A percentile compares a stretch with the other conserved stretches of the same genome.
Conservation (phyloP, 2,113 vertebrate genomes). For the Elanus axillaris region DNA sequence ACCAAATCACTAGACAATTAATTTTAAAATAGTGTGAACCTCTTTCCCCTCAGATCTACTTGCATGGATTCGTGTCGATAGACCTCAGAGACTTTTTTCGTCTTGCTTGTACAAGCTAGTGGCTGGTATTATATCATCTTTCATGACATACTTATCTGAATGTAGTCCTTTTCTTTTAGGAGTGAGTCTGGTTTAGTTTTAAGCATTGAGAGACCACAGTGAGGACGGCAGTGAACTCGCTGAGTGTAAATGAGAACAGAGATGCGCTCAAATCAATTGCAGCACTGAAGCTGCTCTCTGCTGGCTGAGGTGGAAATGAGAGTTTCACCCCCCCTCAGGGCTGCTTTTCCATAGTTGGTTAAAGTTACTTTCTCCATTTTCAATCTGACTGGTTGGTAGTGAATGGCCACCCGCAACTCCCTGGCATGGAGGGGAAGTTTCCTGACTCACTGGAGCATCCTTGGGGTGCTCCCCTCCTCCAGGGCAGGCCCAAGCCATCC, state of each 20-base stretch:
- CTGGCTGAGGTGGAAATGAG: not conserved
- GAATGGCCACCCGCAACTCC: not conserved
- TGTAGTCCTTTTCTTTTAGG: not conserved
- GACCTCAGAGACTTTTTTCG: not conserved
- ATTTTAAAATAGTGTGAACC: not conserved
- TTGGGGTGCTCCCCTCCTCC: not conserved
- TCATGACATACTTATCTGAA: not conserved
- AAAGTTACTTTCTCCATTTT: not conserved
- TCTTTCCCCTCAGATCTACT: not conserved
- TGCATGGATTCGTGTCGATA: not conserved
- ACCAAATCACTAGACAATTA: not conserved
- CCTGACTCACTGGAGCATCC: not conserved
- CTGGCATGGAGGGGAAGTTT: not conserved
- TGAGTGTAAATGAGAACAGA: not conserved
- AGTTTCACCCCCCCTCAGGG: not conserved
- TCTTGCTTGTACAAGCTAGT: not conserved
- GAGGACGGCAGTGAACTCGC: not conserved
- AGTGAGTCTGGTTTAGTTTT: not conserved
- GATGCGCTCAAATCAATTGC: not conserved
- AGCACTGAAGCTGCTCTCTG: not conserved
- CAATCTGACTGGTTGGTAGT: not conserved
- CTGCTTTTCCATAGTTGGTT: not conserved
- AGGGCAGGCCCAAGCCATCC: not conserved
- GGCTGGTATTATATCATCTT: not conserved
- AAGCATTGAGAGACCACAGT: not conserved